A percentile compares a stretch with the other conserved stretches of the same genome.
phyloP scores from a whole-genome alignment of 2,113 vertebrate species.

The Lethenteron camtschaticum region DNA sequence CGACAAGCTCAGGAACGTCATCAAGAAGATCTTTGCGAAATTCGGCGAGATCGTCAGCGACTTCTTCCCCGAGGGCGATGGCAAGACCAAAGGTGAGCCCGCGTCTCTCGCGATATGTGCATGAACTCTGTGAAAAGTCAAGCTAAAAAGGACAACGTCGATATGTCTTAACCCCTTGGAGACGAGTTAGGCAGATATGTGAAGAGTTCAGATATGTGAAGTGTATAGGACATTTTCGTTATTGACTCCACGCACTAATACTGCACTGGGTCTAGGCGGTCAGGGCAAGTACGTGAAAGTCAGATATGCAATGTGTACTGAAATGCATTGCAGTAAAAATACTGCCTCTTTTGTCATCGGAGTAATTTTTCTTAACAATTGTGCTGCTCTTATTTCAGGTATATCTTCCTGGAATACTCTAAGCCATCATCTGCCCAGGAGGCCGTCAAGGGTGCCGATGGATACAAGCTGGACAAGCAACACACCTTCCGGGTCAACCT shows the following conservation, averaged over 20 bases:
- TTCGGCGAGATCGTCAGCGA: constrained; percentile 92
- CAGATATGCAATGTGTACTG: too few relatives aligned
- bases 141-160: too few relatives aligned
- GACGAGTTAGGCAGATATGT: too few relatives aligned
- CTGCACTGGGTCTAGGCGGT: too few relatives aligned
- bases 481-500: constrained; percentile 93
- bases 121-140: too few relatives aligned
- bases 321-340: too few relatives aligned
- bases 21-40: constrained; percentile 95
- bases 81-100: constrained; percentile 60
- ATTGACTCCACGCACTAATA: too few relatives aligned
- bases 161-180: too few relatives aligned
- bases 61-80: constrained; percentile 72
- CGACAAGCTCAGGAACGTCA: constrained; percentile 88
- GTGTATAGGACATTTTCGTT: too few relatives aligned
- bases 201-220: too few relatives aligned
- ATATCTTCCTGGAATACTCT: constrained; percentile 87
- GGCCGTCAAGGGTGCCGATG: constrained; percentile 76
- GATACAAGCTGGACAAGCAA: constrained; percentile 94
- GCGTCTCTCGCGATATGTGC: too few relatives aligned
- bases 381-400: constrained; percentile 22
- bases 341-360: background rate
- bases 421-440: constrained; percentile 61
- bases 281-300: too few relatives aligned
- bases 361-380: background rate